phyloP scores from a whole-genome alignment of 2,797 vertebrate genomes.

The Momotus momota region DNA sequence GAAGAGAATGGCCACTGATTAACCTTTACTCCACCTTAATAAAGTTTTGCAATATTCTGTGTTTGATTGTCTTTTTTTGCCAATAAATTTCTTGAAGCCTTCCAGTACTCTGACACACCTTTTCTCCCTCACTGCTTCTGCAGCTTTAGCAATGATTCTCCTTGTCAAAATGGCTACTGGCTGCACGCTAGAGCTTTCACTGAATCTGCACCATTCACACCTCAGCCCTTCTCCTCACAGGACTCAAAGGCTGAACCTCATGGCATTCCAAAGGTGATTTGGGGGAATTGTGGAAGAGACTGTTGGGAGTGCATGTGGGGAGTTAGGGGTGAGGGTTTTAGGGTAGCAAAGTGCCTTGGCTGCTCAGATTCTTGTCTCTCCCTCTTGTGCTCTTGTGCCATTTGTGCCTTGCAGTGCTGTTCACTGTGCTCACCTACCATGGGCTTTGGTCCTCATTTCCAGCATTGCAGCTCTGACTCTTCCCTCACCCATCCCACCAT shows the following conservation, averaged over 20 bases:
- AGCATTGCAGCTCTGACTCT: not conserved
- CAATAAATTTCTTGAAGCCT: not conserved
- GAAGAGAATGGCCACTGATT: not conserved
- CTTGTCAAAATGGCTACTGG: not conserved
- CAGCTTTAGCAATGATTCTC: not conserved
- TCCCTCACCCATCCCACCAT: not conserved
- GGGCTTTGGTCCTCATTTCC: not conserved
- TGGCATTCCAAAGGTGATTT: not conserved
- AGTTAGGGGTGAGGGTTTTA: not conserved
- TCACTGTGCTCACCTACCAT: not conserved
- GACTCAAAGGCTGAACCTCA: not conserved
- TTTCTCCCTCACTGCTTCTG: not conserved
- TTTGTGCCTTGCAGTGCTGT: not conserved
- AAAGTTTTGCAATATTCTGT: not conserved
- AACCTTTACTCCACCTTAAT: not conserved
- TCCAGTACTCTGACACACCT: not conserved
- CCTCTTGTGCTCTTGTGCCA: not conserved
- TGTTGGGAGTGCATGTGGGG: not conserved
- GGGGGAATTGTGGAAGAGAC: not conserved
- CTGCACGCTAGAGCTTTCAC: not conserved
- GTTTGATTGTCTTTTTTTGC: no score
- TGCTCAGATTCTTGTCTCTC: not conserved
- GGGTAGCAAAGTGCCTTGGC: not conserved
- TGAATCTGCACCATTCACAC: not conserved
- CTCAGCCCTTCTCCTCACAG: not conserved